These are phyloP conservation scores for Mylabris sibirica DNA, from an alignment of 2,888 invertebrate species.

Conservation along the genomic window DNA sequence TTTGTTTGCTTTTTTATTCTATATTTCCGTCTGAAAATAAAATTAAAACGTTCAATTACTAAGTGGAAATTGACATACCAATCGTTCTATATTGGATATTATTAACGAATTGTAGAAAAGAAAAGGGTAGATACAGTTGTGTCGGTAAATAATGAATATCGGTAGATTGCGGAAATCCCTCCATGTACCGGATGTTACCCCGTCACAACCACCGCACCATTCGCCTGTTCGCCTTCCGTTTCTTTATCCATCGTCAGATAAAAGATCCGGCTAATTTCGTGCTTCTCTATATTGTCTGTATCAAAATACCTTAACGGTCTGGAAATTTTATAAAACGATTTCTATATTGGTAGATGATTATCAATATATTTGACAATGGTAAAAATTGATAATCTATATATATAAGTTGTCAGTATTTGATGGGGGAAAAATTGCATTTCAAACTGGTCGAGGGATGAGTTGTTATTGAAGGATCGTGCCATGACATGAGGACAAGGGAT, in stretches of 20 bases:
- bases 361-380: too few relatives aligned
- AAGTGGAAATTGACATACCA: slow-evolving; percentile 4
- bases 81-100: slow-evolving; percentile 3
- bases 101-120: background rate
- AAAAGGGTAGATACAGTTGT: slow-evolving; percentile 40
- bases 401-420: too few relatives aligned
- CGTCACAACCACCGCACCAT: slow-evolving; percentile 53
- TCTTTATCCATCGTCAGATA: slow-evolving; percentile 54
- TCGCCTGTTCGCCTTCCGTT: slow-evolving; percentile 49
- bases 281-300: slow-evolving; percentile 17
- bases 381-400: too few relatives aligned
- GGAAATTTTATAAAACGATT: background rate
- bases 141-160: slow-evolving; percentile 58
- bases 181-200: slow-evolving; percentile 56
- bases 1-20: background rate
- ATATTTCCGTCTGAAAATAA: background rate
- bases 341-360: too few relatives aligned
- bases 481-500: slow-evolving; percentile 6
- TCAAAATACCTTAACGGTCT: background rate
- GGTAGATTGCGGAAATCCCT: slow-evolving; percentile 58
- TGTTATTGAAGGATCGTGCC: slow-evolving; percentile 8
- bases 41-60: background rate
- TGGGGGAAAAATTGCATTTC: background rate
- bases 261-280: slow-evolving; percentile 50
- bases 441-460: background rate